A percentile compares a stretch with the other conserved stretches of the same genome.
These are phyloP conservation scores for Athene cunicularia DNA, from an alignment of 2,113 vertebrate species.

Conservation along the genomic window DNA sequence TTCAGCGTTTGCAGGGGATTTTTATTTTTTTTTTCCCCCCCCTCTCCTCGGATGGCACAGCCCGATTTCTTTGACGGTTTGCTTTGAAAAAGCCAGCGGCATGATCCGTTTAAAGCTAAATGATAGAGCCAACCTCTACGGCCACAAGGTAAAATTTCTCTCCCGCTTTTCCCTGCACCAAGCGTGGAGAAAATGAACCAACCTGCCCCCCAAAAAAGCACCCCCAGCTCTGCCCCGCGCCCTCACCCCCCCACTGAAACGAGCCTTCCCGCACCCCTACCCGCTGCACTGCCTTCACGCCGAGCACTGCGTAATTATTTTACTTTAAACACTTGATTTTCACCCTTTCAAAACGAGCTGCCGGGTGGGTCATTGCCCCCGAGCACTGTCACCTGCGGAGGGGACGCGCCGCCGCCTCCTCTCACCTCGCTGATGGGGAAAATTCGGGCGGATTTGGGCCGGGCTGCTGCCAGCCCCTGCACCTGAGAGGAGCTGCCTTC, in stretches of 20 bases:
- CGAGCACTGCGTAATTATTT: fast-evolving
- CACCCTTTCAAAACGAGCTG: neutral
- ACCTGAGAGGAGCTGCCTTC: neutral
- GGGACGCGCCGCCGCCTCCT: neutral
- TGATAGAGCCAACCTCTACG: neutral
- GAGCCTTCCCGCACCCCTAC: neutral
- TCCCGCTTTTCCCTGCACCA: neutral
- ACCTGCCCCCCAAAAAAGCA: neutral
- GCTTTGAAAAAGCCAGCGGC: neutral
- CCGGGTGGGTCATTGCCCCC: neutral
- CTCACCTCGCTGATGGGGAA: fast-evolving
- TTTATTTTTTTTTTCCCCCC: neutral
- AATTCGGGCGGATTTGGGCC: fast-evolving
- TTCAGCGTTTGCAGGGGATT: neutral
- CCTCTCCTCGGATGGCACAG: neutral
- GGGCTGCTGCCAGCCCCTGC: neutral
- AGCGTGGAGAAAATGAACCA: fast-evolving
- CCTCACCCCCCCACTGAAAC: fast-evolving
- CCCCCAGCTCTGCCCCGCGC: neutral
- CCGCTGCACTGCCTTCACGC: neutral
- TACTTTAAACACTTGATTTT: neutral
- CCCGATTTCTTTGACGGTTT: neutral
- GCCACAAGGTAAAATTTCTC: neutral
- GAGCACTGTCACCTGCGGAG: neutral
- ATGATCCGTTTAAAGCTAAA: neutral